These are phyloP conservation scores for Harpalus rubripes DNA, from an alignment of 2,888 invertebrate genomes.

Conservation along the genomic window DNA sequence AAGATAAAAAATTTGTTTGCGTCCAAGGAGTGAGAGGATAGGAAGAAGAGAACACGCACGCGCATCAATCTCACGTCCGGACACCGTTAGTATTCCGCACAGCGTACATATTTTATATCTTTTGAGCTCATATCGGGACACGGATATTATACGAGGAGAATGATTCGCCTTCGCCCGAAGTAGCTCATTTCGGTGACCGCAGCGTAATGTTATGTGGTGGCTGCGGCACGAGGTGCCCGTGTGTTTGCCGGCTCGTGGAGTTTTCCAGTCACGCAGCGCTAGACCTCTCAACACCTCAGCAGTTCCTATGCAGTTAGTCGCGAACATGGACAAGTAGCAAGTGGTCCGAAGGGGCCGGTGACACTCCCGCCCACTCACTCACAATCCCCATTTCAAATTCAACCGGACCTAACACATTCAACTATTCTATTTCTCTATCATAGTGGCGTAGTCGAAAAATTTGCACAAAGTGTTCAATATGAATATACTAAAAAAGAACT, in stretches of 20 bases:
- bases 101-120: constrained; percentile 76
- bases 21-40: constrained; percentile 5
- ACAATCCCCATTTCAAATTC: constrained; percentile 9
- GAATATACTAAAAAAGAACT: too few relatives aligned
- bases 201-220: constrained; percentile 71
- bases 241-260: constrained; percentile 1
- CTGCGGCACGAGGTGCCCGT: not conserved
- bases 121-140: constrained; percentile 75
- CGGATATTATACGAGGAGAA: constrained; percentile 75
- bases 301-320: constrained; percentile 71
- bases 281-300: constrained; percentile 73
- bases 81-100: constrained; percentile 74
- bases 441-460: too few relatives aligned
- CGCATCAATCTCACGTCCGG: constrained; percentile 67
- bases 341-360: constrained; percentile 34
- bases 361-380: constrained; percentile 18
- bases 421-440: not conserved
- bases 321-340: constrained; percentile 58
- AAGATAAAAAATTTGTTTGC: constrained; percentile 23
- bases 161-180: constrained; percentile 74
- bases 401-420: not conserved
- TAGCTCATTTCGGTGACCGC: constrained; percentile 76
- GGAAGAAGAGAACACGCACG: constrained; percentile 39
- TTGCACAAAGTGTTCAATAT: too few relatives aligned
- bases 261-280: constrained; percentile 72